A percentile compares a stretch with the other conserved stretches of the same genome.
Evolutionary conservation across 2,888 invertebrate species (phyloP).

Genomic region (Ditylenchus weischeri): DNA sequence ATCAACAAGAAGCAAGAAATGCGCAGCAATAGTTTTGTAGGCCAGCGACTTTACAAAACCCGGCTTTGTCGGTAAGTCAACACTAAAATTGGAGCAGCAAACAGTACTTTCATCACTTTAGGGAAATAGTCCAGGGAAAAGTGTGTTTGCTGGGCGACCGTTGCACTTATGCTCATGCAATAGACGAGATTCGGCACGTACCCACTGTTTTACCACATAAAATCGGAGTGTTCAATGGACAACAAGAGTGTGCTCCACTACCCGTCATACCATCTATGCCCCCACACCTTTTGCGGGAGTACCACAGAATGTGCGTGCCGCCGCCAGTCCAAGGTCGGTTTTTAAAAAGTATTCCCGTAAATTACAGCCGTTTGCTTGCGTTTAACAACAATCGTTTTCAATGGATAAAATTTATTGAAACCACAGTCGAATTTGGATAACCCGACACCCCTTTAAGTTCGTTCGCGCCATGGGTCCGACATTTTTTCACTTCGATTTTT

Average conservation of each 20-base stretch:
- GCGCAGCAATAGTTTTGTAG: not conserved
- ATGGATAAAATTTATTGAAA: too few species aligned
- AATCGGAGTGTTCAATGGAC: not conserved
- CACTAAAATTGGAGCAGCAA: not conserved
- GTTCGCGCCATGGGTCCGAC: too few species aligned
- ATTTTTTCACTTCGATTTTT: too few species aligned
- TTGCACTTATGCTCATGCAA: conserved; percentile 88
- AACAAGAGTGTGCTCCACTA: not conserved
- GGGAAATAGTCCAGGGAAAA: conserved; percentile 75
- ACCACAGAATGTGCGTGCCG: too few species aligned
- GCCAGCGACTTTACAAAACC: conserved; percentile 40
- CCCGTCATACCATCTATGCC: not conserved
- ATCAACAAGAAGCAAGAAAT: not conserved
- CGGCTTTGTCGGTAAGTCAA: conserved; percentile 36
- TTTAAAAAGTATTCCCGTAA: too few species aligned
- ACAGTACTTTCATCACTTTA: conserved; percentile 44
- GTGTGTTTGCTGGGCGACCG: conserved; percentile 80
- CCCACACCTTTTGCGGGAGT: too few species aligned
- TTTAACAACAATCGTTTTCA: too few species aligned
- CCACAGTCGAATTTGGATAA: too few species aligned
- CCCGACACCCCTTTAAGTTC: too few species aligned
- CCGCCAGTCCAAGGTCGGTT: too few species aligned
- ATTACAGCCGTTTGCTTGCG: too few species aligned
- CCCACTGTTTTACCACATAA: not conserved
- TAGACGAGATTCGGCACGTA: conserved; percentile 70